A percentile compares a stretch with the other conserved stretches of the same genome.
Conservation (phyloP, 2,113 vertebrate species). For the Ardeotis arabs region DNA sequence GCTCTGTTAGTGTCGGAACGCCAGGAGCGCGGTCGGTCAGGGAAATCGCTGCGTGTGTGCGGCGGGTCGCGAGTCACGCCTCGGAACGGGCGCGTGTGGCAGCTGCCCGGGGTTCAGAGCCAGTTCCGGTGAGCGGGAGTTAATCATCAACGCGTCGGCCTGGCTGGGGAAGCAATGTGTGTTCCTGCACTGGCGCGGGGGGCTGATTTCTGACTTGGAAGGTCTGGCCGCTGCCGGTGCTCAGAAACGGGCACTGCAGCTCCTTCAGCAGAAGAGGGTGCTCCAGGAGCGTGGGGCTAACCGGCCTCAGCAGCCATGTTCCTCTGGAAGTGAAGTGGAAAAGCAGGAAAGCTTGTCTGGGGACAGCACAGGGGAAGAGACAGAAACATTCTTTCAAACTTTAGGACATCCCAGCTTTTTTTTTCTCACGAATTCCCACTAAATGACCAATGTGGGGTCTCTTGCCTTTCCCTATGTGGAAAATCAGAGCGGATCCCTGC, state of each 20-base stretch:
- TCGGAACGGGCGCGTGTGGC: accelerated
- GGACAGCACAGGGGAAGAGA: neutral
- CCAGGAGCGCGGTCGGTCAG: neutral
- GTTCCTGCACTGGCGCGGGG: accelerated
- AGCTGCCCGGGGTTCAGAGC: accelerated
- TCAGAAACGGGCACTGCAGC: neutral
- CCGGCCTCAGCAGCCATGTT: neutral
- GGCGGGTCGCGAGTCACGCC: accelerated
- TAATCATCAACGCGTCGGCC: neutral
- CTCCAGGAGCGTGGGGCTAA: neutral
- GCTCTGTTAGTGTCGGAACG: accelerated
- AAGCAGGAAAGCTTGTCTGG: neutral
- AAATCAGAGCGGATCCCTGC: neutral
- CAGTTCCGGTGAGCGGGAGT: neutral
- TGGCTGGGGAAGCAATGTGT: accelerated
- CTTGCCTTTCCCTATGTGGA: neutral
- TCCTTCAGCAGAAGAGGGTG: slow-evolving; percentile 23
- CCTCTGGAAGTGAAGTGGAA: neutral
- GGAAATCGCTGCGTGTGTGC: neutral
- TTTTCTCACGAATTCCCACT: neutral
- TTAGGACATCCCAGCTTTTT: neutral
- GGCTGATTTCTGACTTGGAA: accelerated
- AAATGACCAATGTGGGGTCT: accelerated
- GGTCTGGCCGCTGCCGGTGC: accelerated
- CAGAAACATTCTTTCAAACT: neutral